Evolutionary conservation across 2,888 invertebrate genomes (phyloP).

Genomic region (Drosophila aldrichi): DNA sequence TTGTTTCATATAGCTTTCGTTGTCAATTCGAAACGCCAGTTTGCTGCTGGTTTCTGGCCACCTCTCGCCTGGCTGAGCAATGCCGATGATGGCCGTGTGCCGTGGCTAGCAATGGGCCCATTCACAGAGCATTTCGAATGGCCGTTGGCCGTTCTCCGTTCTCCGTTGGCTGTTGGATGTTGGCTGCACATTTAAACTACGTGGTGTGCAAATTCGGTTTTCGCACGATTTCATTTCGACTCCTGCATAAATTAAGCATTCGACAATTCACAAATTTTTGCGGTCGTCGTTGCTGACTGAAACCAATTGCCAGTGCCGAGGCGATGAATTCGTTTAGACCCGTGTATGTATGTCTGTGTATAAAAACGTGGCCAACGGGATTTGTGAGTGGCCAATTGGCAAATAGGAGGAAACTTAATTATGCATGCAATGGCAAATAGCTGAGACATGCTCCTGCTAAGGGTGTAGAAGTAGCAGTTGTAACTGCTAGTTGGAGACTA

Average conservation of each 20-base stretch:
- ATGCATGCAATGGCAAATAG: slow-evolving; percentile 46
- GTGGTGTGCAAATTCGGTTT: slow-evolving; percentile 68
- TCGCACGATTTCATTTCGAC: slow-evolving; percentile 74
- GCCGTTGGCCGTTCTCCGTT: background rate
- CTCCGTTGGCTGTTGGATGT: background rate
- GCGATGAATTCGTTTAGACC: slow-evolving; percentile 10
- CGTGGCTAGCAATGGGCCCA: background rate
- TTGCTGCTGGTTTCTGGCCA: slow-evolving; percentile 1
- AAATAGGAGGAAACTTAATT: slow-evolving; percentile 39
- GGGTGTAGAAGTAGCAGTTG: background rate
- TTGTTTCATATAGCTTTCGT: slow-evolving; percentile 5
- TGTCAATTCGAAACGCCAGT: slow-evolving; percentile 11
- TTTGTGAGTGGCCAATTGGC: slow-evolving; percentile 4
- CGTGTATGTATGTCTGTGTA: slow-evolving; percentile 2
- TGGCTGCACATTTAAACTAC: slow-evolving; percentile 32
- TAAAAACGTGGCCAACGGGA: slow-evolving; percentile 7
- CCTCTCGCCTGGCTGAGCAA: slow-evolving; percentile 32
- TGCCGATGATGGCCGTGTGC: slow-evolving; percentile 8
- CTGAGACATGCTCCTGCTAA: slow-evolving; percentile 32
- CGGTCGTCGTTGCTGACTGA: slow-evolving; percentile 19
- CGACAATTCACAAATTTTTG: slow-evolving; percentile 46
- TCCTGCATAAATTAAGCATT: slow-evolving; percentile 68
- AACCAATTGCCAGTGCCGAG: slow-evolving; percentile 22
- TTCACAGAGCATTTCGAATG: slow-evolving; percentile 3
- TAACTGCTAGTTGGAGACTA: slow-evolving; percentile 18